These are phyloP conservation scores for Alectura lathami DNA, from an alignment of 2,113 vertebrate species.

Conservation along the genomic window DNA sequence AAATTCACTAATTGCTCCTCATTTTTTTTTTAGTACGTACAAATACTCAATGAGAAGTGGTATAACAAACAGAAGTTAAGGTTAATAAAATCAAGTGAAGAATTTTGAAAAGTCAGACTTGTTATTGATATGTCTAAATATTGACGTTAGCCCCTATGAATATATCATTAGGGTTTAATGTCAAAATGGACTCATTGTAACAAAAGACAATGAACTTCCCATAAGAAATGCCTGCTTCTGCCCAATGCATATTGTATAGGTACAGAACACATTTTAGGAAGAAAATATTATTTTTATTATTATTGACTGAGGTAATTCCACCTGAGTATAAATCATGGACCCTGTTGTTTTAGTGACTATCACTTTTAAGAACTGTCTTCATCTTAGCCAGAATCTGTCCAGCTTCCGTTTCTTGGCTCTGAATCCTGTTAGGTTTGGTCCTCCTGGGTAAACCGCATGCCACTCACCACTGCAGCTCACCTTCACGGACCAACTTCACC, in stretches of 20 bases:
- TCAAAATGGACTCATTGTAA: conserved; percentile 20
- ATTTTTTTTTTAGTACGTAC: conserved; percentile 17
- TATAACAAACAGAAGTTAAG: conserved; percentile 44
- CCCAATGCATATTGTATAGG: not conserved
- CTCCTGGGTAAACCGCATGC: not conserved
- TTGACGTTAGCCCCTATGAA: conserved; percentile 19
- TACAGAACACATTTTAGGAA: not conserved
- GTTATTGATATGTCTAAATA: conserved; percentile 44
- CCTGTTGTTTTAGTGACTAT: not conserved
- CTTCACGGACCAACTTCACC: not conserved
- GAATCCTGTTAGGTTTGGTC: not conserved
- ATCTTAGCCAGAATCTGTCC: not conserved
- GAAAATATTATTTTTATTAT: not conserved
- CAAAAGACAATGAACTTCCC: not conserved
- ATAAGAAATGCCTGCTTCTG: not conserved
- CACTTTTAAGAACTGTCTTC: not conserved
- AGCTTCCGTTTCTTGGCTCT: not conserved
- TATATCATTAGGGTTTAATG: conserved; percentile 47
- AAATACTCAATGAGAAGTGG: conserved; percentile 42
- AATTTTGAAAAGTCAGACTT: conserved; percentile 58
- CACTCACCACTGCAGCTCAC: not conserved
- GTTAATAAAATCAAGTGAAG: conserved; percentile 58
- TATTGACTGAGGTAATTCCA: not conserved
- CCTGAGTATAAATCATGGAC: not conserved
- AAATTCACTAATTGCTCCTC: conserved; percentile 9